phyloP scores from a whole-genome alignment of 2,113 vertebrate genomes.

The Cyprinodon brontotheroides region DNA sequence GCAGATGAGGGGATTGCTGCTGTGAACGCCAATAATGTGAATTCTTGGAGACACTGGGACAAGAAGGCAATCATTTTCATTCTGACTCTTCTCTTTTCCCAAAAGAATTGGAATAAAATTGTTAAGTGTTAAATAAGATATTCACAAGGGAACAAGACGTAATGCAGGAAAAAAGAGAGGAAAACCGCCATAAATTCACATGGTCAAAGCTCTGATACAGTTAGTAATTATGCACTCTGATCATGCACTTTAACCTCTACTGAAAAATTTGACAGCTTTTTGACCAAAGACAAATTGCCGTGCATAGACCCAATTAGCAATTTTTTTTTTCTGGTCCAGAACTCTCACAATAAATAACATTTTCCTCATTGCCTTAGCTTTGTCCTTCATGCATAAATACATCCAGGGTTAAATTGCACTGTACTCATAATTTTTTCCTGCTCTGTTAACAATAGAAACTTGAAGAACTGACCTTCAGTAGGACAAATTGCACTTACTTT shows the following conservation, averaged over 20 bases:
- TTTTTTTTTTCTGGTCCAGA: constrained; percentile 4
- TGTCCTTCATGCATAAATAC: constrained; percentile 40
- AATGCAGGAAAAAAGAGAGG: neutral
- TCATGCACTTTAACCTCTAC: constrained; percentile 6
- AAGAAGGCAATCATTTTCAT: constrained; percentile 68
- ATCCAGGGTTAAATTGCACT: constrained; percentile 2
- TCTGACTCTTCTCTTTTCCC: constrained; percentile 41
- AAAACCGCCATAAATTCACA: neutral
- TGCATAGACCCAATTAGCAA: constrained; percentile 40
- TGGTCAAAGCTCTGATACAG: constrained; percentile 14
- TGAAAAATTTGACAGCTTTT: constrained; percentile 29
- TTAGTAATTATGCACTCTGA: neutral
- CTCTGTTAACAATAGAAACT: neutral
- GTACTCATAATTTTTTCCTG: neutral
- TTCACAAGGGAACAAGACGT: constrained; percentile 3
- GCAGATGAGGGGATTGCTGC: constrained; percentile 74
- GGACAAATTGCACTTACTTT: neutral
- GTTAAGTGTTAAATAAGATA: constrained; percentile 20
- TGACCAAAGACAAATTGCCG: constrained; percentile 39
- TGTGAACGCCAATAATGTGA: constrained; percentile 60
- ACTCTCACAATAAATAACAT: neutral
- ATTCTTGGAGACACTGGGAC: constrained; percentile 41
- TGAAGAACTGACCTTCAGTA: neutral
- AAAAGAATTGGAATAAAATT: constrained; percentile 27
- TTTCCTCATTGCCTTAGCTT: neutral